These are phyloP conservation scores for Hydrolagus colliei DNA, from an alignment of 2,797 vertebrate species.

Conservation along the genomic window DNA sequence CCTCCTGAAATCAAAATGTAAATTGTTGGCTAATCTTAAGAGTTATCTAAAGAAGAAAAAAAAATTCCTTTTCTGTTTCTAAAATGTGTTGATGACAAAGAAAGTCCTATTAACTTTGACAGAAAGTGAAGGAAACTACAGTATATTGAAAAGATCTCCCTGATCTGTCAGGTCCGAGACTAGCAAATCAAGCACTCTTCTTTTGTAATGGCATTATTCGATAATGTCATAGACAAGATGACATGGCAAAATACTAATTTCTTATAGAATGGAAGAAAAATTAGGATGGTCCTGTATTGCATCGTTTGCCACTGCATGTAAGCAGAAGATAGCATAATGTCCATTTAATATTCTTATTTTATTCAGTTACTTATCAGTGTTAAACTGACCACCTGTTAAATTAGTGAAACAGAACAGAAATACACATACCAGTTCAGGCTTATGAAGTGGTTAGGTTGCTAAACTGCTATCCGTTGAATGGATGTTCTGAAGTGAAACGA, in stretches of 20 bases:
- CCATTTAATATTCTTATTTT: too few species aligned
- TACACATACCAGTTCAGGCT: not conserved
- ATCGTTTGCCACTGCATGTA: too few species aligned
- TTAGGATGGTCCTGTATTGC: too few species aligned
- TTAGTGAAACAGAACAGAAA: not conserved
- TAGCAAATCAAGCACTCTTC: not conserved
- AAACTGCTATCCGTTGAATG: not conserved
- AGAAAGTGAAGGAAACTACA: not conserved
- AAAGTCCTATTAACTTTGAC: not conserved
- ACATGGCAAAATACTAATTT: too few species aligned
- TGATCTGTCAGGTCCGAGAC: not conserved
- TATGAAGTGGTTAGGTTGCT: not conserved
- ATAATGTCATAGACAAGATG: too few species aligned
- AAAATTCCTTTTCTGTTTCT: not conserved
- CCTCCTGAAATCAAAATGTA: not conserved
- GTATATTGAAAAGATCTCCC: not conserved
- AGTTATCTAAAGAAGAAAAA: not conserved
- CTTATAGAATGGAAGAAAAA: too few species aligned
- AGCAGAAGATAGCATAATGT: too few species aligned
- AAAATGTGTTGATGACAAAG: not conserved
- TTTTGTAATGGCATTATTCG: not conserved
- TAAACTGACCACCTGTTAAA: not conserved
- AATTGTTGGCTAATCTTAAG: not conserved
- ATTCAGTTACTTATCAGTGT: too few species aligned
- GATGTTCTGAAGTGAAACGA: not conserved